phyloP scores from a whole-genome alignment of 2,797 vertebrate genomes.

The Moxostoma hubbsi region DNA sequence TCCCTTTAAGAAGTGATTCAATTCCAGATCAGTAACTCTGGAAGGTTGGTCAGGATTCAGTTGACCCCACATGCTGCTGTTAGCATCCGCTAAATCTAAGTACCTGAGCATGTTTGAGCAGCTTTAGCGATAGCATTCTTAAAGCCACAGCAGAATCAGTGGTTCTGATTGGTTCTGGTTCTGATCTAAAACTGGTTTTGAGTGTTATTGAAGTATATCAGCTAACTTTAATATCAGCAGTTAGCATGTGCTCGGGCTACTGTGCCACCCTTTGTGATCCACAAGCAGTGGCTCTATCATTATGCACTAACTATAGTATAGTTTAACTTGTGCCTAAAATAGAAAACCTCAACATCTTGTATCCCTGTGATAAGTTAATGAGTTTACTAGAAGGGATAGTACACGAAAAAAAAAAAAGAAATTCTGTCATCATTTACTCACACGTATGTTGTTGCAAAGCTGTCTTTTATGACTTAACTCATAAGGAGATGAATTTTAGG shows the following conservation, averaged over 20 bases:
- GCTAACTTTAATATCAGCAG: not conserved
- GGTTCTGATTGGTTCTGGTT: too few species aligned
- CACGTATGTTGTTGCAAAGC: too few species aligned
- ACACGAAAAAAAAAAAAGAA: too few species aligned
- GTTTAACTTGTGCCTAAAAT: conserved; percentile 11
- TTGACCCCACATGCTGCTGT: not conserved
- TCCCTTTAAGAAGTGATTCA: not conserved
- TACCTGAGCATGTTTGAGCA: conserved; percentile 26
- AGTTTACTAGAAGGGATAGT: not conserved
- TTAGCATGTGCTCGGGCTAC: conserved; percentile 37
- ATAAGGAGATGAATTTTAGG: too few species aligned
- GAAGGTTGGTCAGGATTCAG: not conserved
- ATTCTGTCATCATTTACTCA: too few species aligned
- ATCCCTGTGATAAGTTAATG: not conserved
- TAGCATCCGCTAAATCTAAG: not conserved
- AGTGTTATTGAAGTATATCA: not conserved
- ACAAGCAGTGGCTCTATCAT: conserved; percentile 6
- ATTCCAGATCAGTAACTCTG: not conserved
- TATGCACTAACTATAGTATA: conserved; percentile 11
- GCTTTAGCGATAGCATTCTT: conserved; percentile 5
- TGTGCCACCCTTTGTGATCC: not conserved
- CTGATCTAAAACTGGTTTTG: not conserved
- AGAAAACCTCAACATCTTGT: conserved; percentile 36
- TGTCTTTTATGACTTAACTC: too few species aligned
- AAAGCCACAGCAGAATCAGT: conserved; percentile 14